Evolutionary conservation across 2,113 vertebrate genomes (phyloP), one percentile per base, ranked within the genome.

Genomic region (Oophaga pumilio): DNA sequence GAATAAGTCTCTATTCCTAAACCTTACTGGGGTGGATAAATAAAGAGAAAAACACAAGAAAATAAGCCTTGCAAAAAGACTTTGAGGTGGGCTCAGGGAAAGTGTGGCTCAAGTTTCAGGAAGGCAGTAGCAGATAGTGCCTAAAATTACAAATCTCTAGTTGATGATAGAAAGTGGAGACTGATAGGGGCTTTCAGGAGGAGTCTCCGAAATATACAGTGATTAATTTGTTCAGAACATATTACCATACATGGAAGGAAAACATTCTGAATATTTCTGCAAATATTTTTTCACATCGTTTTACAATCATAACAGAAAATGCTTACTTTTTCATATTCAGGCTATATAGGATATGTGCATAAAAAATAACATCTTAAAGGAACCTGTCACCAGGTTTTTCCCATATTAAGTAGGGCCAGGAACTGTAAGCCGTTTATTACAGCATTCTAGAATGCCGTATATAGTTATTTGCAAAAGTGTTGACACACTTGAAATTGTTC

Each of bases 91-190:
- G 79, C 80, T 83, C 79, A 83, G 69, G 57, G 69, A 88, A 88
- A 88, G 79, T 88, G 86, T 88, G 86, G 86, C 86, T 88, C 86
- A 53, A 50, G 69, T 88, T 88, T 87, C 86, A 88, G 86, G 79
- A 83, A 88, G 80, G 86, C 86, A 88, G 69, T 53, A 88, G 79
- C 79, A 76, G 86, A 83, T 88, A 83, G 80, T 83, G 71, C 79
- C 78, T 83, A 76, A 82, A 88, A 88, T 88, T 88, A 49, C 56
- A 57, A 57, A 88, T 76, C 79, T 69, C 57, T 82, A 33, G 86
- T 64, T 88, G 86, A 66, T 88, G 86, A 88, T 88, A 83, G 86
- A 88, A 88, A 88, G 86, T 56, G 80, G 86, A 88, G 86, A 82
- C 56, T 82, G 86, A 88, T 83, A 57, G 79, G 56, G 53, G 79